Conservation (phyloP, 2,888 invertebrate genomes). For the Clusia tigrina region DNA sequence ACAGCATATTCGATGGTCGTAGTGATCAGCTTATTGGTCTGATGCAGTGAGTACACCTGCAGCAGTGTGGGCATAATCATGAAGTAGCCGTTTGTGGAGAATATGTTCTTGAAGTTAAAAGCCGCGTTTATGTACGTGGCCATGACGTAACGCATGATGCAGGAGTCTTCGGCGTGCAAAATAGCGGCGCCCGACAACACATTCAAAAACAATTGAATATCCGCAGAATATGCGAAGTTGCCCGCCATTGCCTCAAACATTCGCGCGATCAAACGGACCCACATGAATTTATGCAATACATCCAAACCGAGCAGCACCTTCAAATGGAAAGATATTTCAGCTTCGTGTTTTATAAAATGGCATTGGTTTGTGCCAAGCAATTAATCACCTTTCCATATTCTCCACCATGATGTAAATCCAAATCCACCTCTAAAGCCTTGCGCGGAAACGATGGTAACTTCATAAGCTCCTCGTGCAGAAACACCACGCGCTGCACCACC, state of each 20-base stretch:
- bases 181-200: conserved; percentile 96
- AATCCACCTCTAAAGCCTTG: conserved; percentile 95
- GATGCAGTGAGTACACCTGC: conserved; percentile 96
- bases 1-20: conserved; percentile 97
- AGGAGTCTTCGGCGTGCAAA: conserved; percentile 95
- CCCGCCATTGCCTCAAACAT: conserved; percentile 99
- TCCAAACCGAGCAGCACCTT: conserved; percentile 90
- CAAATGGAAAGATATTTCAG: background rate
- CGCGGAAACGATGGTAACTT: conserved; percentile 98
- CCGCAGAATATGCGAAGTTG: conserved; percentile 95
- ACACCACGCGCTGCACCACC: conserved; percentile 97
- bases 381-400: conserved; percentile 80
- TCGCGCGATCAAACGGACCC: conserved; percentile 94
- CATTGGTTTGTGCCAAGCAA: no score
- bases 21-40: conserved; percentile 93
- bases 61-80: conserved; percentile 97
- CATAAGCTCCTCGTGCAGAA: conserved; percentile 98
- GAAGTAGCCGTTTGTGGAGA: conserved; percentile 96
- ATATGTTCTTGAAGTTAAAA: conserved; percentile 98
- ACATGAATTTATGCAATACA: conserved; percentile 97
- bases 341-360: no score
- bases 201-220: conserved; percentile 96
- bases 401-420: conserved; percentile 89
- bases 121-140: conserved; percentile 98
- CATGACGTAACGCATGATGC: conserved; percentile 93